Evolutionary conservation across 2,113 vertebrate genomes (phyloP).

Genomic region (Phoenicopterus ruber): DNA sequence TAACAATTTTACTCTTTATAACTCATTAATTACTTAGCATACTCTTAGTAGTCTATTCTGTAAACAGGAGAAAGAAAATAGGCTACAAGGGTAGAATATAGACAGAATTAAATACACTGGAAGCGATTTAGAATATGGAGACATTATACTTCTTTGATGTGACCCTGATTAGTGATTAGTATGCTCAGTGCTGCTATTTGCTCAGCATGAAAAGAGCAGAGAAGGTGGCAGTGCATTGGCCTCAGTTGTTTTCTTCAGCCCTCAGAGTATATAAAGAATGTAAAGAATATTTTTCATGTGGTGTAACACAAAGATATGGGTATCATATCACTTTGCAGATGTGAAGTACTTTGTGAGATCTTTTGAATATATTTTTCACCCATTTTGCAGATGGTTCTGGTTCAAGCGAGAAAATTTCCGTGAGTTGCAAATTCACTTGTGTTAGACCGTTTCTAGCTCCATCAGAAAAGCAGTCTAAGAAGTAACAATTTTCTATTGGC

Average conservation of each 20-base stretch:
- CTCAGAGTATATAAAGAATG: background rate
- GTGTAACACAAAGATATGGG: background rate
- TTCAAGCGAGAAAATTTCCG: background rate
- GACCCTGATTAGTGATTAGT: background rate
- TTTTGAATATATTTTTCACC: background rate
- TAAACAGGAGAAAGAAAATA: background rate
- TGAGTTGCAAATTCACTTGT: background rate
- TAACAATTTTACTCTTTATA: background rate
- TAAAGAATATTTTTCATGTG: background rate
- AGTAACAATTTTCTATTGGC: background rate
- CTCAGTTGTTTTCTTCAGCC: background rate
- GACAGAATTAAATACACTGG: background rate
- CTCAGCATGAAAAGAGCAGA: background rate
- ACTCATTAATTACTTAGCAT: background rate
- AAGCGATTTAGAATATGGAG: background rate
- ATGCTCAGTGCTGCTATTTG: background rate
- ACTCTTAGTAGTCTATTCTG: background rate
- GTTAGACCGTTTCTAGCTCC: background rate
- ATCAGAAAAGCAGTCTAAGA: background rate
- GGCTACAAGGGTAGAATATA: background rate
- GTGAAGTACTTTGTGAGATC: background rate
- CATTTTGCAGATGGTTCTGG: background rate
- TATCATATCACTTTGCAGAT: background rate
- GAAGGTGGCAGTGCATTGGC: background rate
- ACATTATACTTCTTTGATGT: background rate